Conservation (phyloP, 2,888 invertebrate genomes). For the Conistra vaccinii region DNA sequence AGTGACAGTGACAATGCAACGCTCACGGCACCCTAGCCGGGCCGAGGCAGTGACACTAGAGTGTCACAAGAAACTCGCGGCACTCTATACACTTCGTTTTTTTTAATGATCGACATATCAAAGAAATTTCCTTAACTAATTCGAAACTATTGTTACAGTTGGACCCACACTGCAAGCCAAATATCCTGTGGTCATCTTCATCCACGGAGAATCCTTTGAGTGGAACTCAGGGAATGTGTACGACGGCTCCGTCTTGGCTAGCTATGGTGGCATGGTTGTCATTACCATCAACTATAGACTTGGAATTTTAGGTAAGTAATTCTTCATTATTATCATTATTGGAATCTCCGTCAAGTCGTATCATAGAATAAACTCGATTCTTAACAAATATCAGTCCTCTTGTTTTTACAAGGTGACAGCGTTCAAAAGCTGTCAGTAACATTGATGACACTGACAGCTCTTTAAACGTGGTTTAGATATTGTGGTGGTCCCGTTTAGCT, state of each 20-base stretch:
- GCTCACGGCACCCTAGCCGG: too few relatives aligned
- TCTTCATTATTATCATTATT: background rate
- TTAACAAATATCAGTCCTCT: too few relatives aligned
- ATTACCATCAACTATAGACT: conserved; percentile 99
- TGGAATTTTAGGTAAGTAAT: conserved; percentile 94
- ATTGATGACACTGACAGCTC: background rate
- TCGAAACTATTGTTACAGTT: conserved; percentile 88
- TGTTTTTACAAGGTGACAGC: too few relatives aligned
- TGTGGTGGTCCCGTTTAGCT: background rate
- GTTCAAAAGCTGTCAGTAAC: too few relatives aligned
- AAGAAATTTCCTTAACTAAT: background rate
- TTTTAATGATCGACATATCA: background rate
- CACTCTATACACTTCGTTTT: too few relatives aligned
- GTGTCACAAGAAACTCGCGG: too few relatives aligned
- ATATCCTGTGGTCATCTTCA: conserved; percentile 97
- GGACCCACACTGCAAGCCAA: conserved; percentile 90
- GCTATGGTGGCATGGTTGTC: conserved; percentile 97
- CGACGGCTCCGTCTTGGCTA: conserved; percentile 98
- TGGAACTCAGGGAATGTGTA: conserved; percentile 99
- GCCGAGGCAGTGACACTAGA: too few relatives aligned
- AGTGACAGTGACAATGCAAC: too few relatives aligned
- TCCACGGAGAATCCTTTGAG: conserved; percentile 98
- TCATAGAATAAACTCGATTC: background rate
- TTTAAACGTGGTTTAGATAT: background rate
- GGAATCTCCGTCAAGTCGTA: background rate